A percentile compares a stretch with the other conserved stretches of the same genome.
These are phyloP conservation scores for Lochmaea capreae DNA, from an alignment of 2,888 invertebrate genomes.

Conservation along the genomic window DNA sequence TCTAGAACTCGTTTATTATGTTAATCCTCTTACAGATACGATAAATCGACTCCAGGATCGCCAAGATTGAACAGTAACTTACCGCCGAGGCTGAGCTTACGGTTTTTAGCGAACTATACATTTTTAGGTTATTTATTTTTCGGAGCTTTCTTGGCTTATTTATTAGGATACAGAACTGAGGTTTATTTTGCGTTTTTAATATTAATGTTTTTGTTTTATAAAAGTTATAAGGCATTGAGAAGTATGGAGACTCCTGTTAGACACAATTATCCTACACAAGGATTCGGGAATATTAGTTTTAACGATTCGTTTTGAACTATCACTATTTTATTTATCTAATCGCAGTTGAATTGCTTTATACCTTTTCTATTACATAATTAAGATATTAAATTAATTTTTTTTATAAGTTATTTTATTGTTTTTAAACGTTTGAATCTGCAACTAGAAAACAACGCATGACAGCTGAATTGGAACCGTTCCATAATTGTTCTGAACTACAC, in stretches of 20 bases:
- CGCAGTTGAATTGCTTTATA: too few species aligned
- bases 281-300: constrained; percentile 59
- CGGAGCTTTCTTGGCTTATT: constrained; percentile 68
- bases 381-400: too few species aligned
- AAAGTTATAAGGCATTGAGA: constrained; percentile 67
- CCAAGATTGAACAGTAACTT: constrained; percentile 70
- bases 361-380: too few species aligned
- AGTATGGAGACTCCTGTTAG: constrained; percentile 46
- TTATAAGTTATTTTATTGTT: too few species aligned
- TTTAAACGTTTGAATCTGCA: too few species aligned
- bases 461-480: too few species aligned
- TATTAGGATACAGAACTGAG: constrained; percentile 69
- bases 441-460: too few species aligned
- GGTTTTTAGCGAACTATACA: constrained; percentile 75
- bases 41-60: constrained; percentile 72
- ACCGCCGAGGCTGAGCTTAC: constrained; percentile 76
- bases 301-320: constrained; percentile 57
- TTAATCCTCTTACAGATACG: constrained; percentile 63
- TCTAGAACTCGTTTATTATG: not conserved
- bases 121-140: constrained; percentile 69
- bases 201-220: constrained; percentile 66
- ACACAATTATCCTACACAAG: constrained; percentile 57
- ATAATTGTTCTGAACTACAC: too few species aligned
- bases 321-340: too few species aligned
- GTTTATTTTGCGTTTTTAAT: constrained; percentile 67